A percentile compares a stretch with the other conserved stretches of the same genome.
Evolutionary conservation across 2,888 invertebrate genomes (phyloP).

Genomic region (Dinocampus coccinellae): DNA sequence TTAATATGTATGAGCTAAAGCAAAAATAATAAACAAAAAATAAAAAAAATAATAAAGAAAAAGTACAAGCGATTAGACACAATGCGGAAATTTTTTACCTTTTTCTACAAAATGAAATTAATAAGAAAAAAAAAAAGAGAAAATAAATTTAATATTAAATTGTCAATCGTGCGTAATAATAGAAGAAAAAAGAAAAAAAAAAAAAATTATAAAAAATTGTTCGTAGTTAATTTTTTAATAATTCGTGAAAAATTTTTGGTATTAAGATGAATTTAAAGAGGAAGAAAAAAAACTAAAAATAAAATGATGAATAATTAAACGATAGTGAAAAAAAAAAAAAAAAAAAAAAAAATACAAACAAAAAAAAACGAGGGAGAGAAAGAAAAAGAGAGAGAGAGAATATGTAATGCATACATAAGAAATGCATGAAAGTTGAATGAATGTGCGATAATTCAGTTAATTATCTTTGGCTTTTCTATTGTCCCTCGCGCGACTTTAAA

Average conservation of each 20-base stretch:
- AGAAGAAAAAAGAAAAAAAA: no score
- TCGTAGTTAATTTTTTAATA: constrained; percentile 33
- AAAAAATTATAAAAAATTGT: no score
- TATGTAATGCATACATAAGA: not conserved
- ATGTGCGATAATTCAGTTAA: constrained; percentile 8
- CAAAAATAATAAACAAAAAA: constrained; percentile 15
- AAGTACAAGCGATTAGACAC: constrained; percentile 47
- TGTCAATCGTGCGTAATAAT: constrained; percentile 26
- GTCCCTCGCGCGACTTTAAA: constrained; percentile 16
- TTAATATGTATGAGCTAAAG: not conserved
- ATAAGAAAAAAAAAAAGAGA: constrained; percentile 45
- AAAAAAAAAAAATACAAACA: constrained; percentile 23
- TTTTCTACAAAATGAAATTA: no score
- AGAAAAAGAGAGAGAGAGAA: constrained; percentile 22
- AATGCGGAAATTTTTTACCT: constrained; percentile 56
- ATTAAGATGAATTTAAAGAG: no score
- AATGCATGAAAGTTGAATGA: constrained; percentile 7
- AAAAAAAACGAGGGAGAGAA: constrained; percentile 19
- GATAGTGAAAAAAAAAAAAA: no score
- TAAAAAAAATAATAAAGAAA: no score
- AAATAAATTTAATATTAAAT: constrained; percentile 34
- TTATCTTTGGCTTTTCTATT: constrained; percentile 18
- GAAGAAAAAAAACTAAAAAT: no score
- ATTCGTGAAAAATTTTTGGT: constrained; percentile 29
- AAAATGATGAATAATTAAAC: no score